phyloP scores from a whole-genome alignment of 2,888 invertebrate genomes.

The Geotrupes spiniger region DNA sequence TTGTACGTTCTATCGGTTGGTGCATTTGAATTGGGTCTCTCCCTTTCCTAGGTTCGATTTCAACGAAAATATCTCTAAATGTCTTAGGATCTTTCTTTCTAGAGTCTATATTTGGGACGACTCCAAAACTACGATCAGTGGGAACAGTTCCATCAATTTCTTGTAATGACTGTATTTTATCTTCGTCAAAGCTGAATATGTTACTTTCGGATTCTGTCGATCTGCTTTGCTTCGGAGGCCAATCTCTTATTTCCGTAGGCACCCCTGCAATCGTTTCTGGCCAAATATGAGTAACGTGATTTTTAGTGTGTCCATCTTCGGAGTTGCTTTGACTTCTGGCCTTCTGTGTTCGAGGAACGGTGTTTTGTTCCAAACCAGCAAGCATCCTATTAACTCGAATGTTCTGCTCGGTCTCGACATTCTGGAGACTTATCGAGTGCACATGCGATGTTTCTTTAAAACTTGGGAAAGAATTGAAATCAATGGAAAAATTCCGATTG shows the following conservation, averaged over 20 bases:
- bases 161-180: slow-evolving; percentile 69
- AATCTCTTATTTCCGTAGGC: slow-evolving; percentile 49
- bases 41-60: slow-evolving; percentile 66
- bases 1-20: slow-evolving; percentile 77
- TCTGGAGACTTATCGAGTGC: slow-evolving; percentile 67
- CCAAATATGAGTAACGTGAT: slow-evolving; percentile 54
- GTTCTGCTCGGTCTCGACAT: slow-evolving; percentile 67
- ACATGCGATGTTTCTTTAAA: slow-evolving; percentile 58
- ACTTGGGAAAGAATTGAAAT: slow-evolving; percentile 25
- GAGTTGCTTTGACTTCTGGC: slow-evolving; percentile 13
- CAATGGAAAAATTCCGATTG: slow-evolving; percentile 24
- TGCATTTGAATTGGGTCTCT: slow-evolving; percentile 54
- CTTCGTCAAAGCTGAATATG: slow-evolving; percentile 74
- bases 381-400: slow-evolving; percentile 55
- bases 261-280: slow-evolving; percentile 56
- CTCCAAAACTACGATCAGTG: slow-evolving; percentile 40
- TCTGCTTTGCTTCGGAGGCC: slow-evolving; percentile 35
- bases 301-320: slow-evolving; percentile 21
- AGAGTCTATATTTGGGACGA: slow-evolving; percentile 43
- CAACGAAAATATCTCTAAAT: slow-evolving; percentile 51
- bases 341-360: slow-evolving; percentile 48
- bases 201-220: slow-evolving; percentile 69
- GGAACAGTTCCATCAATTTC: slow-evolving; percentile 44
- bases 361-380: slow-evolving; percentile 53
- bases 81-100: slow-evolving; percentile 34